Percentiles rank a stretch among this genome's conserved stretches.
These are phyloP conservation scores for Clarias laeviceps DNA, from an alignment of 2,797 vertebrate genomes.

Conservation along the genomic window DNA sequence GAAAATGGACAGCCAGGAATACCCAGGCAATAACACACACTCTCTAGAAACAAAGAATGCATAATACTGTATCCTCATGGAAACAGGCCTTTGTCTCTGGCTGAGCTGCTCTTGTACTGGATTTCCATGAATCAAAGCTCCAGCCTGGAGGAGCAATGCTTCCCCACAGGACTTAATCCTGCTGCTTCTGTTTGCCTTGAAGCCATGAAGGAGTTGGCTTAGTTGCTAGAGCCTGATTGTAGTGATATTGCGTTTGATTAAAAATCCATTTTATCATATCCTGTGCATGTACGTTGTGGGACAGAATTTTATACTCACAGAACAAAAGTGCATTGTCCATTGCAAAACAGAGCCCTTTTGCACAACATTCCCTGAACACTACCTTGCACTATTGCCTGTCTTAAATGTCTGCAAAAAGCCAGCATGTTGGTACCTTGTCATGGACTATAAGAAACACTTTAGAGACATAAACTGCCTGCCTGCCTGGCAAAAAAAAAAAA, in stretches of 20 bases:
- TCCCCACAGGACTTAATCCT: conserved; percentile 61
- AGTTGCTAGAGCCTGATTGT: neutral
- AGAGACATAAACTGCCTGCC: neutral
- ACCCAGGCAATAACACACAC: neutral
- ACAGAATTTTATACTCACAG: neutral
- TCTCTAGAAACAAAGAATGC: neutral
- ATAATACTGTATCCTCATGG: neutral
- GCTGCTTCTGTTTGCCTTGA: conserved; percentile 67
- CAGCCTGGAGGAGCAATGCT: conserved; percentile 57
- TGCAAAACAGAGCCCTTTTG: neutral
- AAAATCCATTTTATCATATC: neutral
- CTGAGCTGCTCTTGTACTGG: conserved; percentile 35
- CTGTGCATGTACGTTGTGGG: neutral
- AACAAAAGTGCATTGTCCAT: neutral
- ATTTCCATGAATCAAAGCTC: conserved; percentile 68
- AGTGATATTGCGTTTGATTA: neutral
- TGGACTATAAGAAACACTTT: neutral
- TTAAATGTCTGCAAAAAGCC: neutral
- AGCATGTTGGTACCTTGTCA: neutral
- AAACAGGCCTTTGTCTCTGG: neutral
- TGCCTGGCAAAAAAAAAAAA: too few species aligned
- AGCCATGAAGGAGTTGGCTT: conserved; percentile 53
- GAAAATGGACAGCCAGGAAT: neutral
- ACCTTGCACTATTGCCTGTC: neutral
- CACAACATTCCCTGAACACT: neutral